These are phyloP conservation scores for Luperina testacea DNA, from an alignment of 2,888 invertebrate species.

Conservation along the genomic window DNA sequence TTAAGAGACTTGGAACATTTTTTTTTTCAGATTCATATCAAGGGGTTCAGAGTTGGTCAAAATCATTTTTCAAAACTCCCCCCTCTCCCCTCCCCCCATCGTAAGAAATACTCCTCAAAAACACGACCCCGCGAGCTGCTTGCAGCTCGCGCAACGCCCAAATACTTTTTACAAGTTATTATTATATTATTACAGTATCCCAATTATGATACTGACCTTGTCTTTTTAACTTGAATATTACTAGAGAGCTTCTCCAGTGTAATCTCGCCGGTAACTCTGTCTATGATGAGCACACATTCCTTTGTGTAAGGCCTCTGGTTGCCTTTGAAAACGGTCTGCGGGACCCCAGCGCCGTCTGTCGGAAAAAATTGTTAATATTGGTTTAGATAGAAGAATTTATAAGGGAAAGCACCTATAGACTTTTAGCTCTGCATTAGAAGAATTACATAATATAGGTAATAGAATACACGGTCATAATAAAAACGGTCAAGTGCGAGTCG, in stretches of 20 bases:
- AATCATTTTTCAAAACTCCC: too few relatives aligned
- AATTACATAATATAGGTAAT: too few relatives aligned
- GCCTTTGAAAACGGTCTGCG: slow-evolving; percentile 98
- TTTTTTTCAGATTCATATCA: too few relatives aligned
- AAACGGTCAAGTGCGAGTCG: too few relatives aligned
- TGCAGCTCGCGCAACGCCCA: too few relatives aligned
- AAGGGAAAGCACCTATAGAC: not conserved
- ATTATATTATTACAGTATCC: too few relatives aligned
- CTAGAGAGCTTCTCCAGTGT: slow-evolving; percentile 97
- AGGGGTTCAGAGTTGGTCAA: too few relatives aligned
- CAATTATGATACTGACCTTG: slow-evolving; percentile 90
- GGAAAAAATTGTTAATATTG: slow-evolving; percentile 14
- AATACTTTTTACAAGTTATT: too few relatives aligned
- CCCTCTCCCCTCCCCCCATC: too few relatives aligned
- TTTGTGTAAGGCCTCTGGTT: slow-evolving; percentile 97
- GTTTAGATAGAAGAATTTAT: not conserved
- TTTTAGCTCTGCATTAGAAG: not conserved
- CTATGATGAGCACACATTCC: slow-evolving; percentile 98
- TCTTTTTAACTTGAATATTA: slow-evolving; percentile 98
- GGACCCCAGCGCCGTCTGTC: slow-evolving; percentile 96
- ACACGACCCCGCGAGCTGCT: too few relatives aligned
- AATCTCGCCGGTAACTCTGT: slow-evolving; percentile 97
- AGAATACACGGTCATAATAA: not conserved
- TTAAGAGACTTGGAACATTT: too few relatives aligned
- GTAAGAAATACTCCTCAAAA: too few relatives aligned